phyloP scores from a whole-genome alignment of 2,888 invertebrate genomes.

The Rapana venosa region DNA sequence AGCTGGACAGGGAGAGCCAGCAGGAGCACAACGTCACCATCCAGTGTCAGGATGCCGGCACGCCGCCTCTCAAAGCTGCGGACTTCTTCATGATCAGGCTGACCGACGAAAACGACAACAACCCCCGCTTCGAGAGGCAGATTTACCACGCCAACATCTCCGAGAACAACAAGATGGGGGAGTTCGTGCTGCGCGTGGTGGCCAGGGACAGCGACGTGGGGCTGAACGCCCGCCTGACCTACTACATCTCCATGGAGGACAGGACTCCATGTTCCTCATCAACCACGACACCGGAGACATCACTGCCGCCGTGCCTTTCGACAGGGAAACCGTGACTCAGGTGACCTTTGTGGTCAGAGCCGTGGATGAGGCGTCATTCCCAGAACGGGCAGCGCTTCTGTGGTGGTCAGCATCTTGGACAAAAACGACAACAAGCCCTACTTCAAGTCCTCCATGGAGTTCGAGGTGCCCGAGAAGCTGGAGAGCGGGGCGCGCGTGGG shows the following conservation, averaged over 20 bases:
- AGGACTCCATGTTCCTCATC: slow-evolving; percentile 59
- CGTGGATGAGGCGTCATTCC: slow-evolving; percentile 59
- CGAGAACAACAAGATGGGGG: slow-evolving; percentile 69
- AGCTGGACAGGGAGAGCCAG: slow-evolving; percentile 67
- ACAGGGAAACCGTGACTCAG: slow-evolving; percentile 62
- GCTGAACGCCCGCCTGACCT: slow-evolving; percentile 60
- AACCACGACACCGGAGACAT: slow-evolving; percentile 65
- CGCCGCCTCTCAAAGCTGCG: slow-evolving; percentile 59
- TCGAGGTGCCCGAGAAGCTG: slow-evolving; percentile 61
- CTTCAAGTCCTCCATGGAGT: slow-evolving; percentile 55
- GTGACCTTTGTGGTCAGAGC: slow-evolving; percentile 63
- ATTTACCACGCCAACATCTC: slow-evolving; percentile 62
- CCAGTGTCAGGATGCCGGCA: slow-evolving; percentile 68
- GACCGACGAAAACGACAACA: slow-evolving; percentile 72
- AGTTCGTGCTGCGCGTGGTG: slow-evolving; percentile 59
- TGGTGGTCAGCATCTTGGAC: slow-evolving; percentile 62
- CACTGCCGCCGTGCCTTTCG: slow-evolving; percentile 59
- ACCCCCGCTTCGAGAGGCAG: slow-evolving; percentile 64
- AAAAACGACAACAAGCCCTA: slow-evolving; percentile 67
- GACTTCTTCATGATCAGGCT: slow-evolving; percentile 66
- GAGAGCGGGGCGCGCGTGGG: slow-evolving; percentile 59
- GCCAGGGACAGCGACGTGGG: slow-evolving; percentile 69
- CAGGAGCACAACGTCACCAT: slow-evolving; percentile 65
- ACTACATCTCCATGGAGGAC: slow-evolving; percentile 59
- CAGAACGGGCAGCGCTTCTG: slow-evolving; percentile 60